Percentiles rank a stretch among this genome's conserved stretches.
These are phyloP conservation scores for Dicerorhinus sumatrensis DNA, from an alignment of 2,113 vertebrate species.

Conservation along the genomic window DNA sequence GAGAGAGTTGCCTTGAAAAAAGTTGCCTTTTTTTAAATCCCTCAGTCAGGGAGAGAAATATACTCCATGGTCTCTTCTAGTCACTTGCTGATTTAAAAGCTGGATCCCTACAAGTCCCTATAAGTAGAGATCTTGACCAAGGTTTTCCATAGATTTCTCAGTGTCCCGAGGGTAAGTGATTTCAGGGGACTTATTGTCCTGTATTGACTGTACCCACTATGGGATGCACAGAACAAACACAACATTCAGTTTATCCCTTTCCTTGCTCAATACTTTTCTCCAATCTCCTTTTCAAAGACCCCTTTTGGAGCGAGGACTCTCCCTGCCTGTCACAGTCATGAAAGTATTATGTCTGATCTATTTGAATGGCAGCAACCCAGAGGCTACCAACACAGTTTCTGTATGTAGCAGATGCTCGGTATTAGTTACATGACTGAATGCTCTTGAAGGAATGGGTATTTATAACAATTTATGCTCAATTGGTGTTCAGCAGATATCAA, in stretches of 20 bases:
- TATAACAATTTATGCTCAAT: not conserved
- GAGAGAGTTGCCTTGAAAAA: not conserved
- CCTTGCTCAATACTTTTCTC: not conserved
- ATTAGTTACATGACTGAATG: not conserved
- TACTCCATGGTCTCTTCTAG: not conserved
- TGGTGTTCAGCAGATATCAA: not conserved
- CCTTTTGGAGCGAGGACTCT: not conserved
- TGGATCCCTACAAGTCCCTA: not conserved
- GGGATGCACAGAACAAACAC: not conserved
- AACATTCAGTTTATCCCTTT: not conserved
- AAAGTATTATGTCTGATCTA: not conserved
- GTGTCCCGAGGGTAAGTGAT: not conserved
- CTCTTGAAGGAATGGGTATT: not conserved
- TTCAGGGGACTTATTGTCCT: not conserved
- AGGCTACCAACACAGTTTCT: not conserved
- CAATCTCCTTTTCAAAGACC: not conserved
- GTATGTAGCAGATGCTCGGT: not conserved
- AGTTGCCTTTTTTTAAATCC: not conserved
- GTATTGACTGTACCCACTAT: not conserved
- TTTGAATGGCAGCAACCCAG: not conserved
- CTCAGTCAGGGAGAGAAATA: not conserved
- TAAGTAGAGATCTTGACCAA: not conserved
- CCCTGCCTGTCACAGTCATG: not conserved
- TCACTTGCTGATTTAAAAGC: not conserved
- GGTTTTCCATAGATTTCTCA: not conserved